Percentiles rank a stretch among this genome's conserved stretches.
These are phyloP conservation scores for Yasuhikotakia modesta DNA, from an alignment of 2,797 vertebrate genomes.

Conservation along the genomic window DNA sequence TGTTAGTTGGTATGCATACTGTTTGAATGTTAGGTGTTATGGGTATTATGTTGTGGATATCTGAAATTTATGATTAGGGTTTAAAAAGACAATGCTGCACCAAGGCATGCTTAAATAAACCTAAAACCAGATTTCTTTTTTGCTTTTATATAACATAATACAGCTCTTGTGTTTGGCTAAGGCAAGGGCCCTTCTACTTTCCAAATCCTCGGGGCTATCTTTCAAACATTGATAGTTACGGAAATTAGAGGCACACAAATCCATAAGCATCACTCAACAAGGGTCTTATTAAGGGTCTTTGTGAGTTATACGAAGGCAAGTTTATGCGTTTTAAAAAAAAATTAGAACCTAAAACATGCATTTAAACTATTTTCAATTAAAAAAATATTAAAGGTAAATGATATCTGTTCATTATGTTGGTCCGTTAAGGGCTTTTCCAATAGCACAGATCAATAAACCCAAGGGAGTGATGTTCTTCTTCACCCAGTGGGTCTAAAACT, in stretches of 20 bases:
- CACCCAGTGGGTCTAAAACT: no score
- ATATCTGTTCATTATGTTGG: no score
- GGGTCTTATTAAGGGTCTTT: constrained; percentile 93
- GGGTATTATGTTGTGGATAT: neutral
- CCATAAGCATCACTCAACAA: constrained; percentile 91
- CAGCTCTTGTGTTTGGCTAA: constrained; percentile 84
- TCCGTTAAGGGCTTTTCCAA: no score
- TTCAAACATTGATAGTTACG: constrained; percentile 98
- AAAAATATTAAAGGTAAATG: no score
- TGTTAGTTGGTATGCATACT: no score
- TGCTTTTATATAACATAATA: constrained; percentile 86
- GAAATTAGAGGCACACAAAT: constrained; percentile 98
- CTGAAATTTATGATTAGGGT: constrained; percentile 63
- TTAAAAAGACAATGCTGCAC: constrained; percentile 69
- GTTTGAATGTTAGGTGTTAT: no score
- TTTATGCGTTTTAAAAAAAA: no score
- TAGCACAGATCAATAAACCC: no score
- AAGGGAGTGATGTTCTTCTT: no score
- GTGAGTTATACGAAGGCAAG: no score
- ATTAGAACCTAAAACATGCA: no score
- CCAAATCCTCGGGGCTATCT: constrained; percentile 91
- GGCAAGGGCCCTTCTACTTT: constrained; percentile 77
- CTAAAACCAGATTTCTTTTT: constrained; percentile 67
- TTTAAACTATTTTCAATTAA: constrained; percentile 60
- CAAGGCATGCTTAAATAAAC: constrained; percentile 71